Evolutionary conservation across 2,113 vertebrate genomes (phyloP), one percentile per base, ranked within the genome.

Genomic region (Picathartes gymnocephalus): DNA sequence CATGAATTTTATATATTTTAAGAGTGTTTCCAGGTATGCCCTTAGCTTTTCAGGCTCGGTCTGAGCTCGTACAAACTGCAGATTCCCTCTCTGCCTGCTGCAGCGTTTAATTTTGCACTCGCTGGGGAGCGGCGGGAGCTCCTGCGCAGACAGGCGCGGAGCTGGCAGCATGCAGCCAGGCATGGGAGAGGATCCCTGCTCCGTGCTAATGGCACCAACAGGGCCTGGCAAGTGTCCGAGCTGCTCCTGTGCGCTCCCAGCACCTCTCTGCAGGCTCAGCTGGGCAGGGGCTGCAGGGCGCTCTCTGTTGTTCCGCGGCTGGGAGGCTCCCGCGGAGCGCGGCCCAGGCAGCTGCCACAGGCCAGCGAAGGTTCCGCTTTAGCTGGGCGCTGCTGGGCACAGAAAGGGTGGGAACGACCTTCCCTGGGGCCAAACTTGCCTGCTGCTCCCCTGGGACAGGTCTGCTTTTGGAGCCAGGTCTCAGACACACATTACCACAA

Each of bases 1-100:
- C 74, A 97, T 94, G 81, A 94, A 96, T 95, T 95, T 96, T 95
- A 79, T 69, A 95, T 96, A 81, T 72, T 90, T 94, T 91, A 89
- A 90, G 95, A 94, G 84, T 80, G 85, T 95, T 96, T 90, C 93
- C 90, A 95, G 85, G 90, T 95, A 94, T 90, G 79, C 87, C 81
- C 86, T 87, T 47, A 90, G 64, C 87, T 91, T 72, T 85, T 50
- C 30, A n/a, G 81, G 73, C 71, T 77, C 31, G 4, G 31, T 58
- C 30, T 90, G 42, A 51, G 70, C 66, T 95, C 73, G 58, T 90
- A 86, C 71, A 90, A 94, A 86, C 61, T 88, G 54, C 31, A 45
- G 1, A 87, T 37, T 65, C 73, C 87, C 66, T 65, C n/a, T 57
- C 13, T 79, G 84, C 35, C 66, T 79, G 40, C 61, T 50, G 4